These are phyloP conservation scores for Coptodon rendalli DNA, from an alignment of 2,113 vertebrate genomes.

Conservation along the genomic window DNA sequence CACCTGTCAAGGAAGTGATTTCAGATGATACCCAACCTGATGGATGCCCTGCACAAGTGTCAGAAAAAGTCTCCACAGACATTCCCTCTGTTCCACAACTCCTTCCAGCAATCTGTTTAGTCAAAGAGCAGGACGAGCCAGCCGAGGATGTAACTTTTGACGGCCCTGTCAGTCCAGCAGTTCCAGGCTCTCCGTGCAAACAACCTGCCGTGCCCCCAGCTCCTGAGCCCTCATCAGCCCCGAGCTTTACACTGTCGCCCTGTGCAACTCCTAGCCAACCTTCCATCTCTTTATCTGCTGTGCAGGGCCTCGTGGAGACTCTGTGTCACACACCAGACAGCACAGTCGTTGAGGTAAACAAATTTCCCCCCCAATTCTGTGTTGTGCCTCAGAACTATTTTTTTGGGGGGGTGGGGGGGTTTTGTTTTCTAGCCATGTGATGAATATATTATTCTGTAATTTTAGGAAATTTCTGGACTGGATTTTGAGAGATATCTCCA, in stretches of 20 bases:
- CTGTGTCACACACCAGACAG: constrained; percentile 29
- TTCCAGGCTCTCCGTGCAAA: background rate
- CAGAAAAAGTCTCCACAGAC: background rate
- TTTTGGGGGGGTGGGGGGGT: fast-evolving
- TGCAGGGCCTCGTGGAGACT: background rate
- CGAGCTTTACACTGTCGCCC: constrained; percentile 46
- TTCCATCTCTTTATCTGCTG: background rate
- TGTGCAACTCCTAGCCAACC: background rate
- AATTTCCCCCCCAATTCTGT: background rate
- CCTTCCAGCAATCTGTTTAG: background rate
- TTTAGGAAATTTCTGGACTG: constrained; percentile 51
- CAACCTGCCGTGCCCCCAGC: background rate
- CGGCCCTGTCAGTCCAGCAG: background rate
- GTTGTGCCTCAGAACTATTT: background rate
- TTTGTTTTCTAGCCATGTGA: fast-evolving
- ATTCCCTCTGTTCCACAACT: background rate
- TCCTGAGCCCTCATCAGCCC: background rate
- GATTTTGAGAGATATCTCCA: constrained; percentile 73
- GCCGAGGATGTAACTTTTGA: background rate
- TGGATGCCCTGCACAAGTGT: background rate
- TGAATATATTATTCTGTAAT: background rate
- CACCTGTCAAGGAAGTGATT: background rate
- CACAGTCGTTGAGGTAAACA: constrained; percentile 44
- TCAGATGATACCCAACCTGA: background rate
- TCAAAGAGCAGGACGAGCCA: background rate